phyloP scores from a whole-genome alignment of 1,140 invertebrate genomes.

The Carposina sasakii region DNA sequence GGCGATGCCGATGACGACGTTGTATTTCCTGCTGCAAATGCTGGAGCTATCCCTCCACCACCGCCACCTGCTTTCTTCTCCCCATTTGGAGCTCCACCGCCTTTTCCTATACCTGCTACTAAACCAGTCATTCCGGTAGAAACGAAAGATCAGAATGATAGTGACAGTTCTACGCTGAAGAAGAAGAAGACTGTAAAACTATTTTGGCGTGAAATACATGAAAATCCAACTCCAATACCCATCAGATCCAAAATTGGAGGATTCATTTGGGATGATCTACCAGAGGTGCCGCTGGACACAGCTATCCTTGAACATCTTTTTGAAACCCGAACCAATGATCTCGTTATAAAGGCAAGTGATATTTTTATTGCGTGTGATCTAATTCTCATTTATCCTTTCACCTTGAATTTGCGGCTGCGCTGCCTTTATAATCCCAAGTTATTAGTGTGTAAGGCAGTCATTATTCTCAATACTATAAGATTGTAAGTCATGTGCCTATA shows the following conservation, averaged over 20 bases:
- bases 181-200: slow-evolving; percentile 99
- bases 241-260: slow-evolving; percentile 75
- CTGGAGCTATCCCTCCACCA: slow-evolving; percentile 80
- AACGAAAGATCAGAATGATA: slow-evolving; percentile 44
- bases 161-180: slow-evolving; percentile 72
- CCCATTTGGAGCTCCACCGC: slow-evolving; percentile 58
- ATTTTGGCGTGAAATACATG: slow-evolving; percentile 98
- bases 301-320: slow-evolving; percentile 97
- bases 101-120: slow-evolving; percentile 45
- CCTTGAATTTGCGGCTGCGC: no score
- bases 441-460: no score
- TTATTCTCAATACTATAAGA: no score
- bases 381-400: no score
- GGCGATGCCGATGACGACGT: slow-evolving; percentile 83
- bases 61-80: slow-evolving; percentile 76
- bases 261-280: slow-evolving; percentile 97
- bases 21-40: slow-evolving; percentile 75
- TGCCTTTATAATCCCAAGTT: no score
- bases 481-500: no score
- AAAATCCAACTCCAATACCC: slow-evolving; percentile 83
- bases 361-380: no score
- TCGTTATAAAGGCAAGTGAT: slow-evolving; percentile 86
- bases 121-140: slow-evolving; percentile 48
- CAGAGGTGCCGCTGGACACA: slow-evolving; percentile 88
- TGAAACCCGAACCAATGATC: slow-evolving; percentile 96